Conservation (phyloP, 2,888 invertebrate species). For the Drosophila mettleri region DNA sequence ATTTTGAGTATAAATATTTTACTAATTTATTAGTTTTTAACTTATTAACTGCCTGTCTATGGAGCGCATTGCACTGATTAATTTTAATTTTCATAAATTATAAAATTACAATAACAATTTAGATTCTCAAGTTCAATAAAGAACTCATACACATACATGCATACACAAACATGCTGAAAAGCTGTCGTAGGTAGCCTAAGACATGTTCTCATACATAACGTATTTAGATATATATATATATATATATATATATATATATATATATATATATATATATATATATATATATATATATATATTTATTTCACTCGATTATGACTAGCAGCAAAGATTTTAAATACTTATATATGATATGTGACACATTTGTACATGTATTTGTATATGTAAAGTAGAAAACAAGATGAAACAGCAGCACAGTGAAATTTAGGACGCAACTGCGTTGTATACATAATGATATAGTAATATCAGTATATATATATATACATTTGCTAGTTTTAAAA, state of each 20-base stretch:
- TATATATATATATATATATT: constrained; percentile 27
- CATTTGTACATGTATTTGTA: constrained; percentile 36
- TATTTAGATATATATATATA: constrained; percentile 13
- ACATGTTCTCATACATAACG: constrained; percentile 13
- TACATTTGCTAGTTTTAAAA: constrained; percentile 65
- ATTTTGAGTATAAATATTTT: constrained; percentile 19
- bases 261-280: constrained; percentile 20
- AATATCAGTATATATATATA: constrained; percentile 27
- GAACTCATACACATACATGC: constrained; percentile 10
- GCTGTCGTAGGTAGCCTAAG: constrained; percentile 60
- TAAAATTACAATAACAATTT: constrained; percentile 27
- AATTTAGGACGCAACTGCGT: constrained; percentile 59
- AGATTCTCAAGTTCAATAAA: constrained; percentile 42
- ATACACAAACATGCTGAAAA: constrained; percentile 57
- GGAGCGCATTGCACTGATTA: constrained; percentile 82
- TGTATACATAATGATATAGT: constrained; percentile 49
- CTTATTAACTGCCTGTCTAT: constrained; percentile 74
- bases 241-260: constrained; percentile 27
- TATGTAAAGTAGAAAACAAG: constrained; percentile 15
- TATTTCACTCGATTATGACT: constrained; percentile 45
- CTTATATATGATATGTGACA: constrained; percentile 34
- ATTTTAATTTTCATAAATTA: constrained; percentile 72
- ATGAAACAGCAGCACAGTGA: constrained; percentile 50
- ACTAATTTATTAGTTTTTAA: constrained; percentile 53
- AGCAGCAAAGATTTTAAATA: constrained; percentile 58